These are phyloP conservation scores for Mythimna loreyi DNA, from an alignment of 2,888 invertebrate species.

Conservation along the genomic window DNA sequence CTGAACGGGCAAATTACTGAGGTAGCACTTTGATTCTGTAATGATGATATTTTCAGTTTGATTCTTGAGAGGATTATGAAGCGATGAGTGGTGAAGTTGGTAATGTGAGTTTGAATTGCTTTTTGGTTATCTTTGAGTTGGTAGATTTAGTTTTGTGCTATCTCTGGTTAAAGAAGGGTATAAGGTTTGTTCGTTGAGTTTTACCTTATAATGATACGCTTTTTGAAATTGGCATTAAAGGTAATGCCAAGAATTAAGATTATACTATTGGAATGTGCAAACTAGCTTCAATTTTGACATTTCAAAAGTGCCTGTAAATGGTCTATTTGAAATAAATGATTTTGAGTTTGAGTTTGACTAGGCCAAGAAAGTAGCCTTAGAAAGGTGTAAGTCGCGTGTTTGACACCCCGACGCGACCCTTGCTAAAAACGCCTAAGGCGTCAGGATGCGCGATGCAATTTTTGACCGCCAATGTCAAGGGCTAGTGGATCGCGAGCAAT, in stretches of 20 bases:
- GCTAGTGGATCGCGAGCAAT: too few species aligned
- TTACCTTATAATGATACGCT: background rate
- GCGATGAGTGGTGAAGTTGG: slow-evolving; percentile 13
- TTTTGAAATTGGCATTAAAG: background rate
- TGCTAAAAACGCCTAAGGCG: too few species aligned
- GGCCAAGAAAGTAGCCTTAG: too few species aligned
- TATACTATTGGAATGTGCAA: too few species aligned
- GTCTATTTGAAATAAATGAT: too few species aligned
- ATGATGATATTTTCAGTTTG: slow-evolving; percentile 44
- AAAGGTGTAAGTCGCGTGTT: too few species aligned
- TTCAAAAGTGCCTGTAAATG: too few species aligned
- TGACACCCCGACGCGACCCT: too few species aligned
- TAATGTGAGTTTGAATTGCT: slow-evolving; percentile 33
- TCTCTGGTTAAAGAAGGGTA: background rate
- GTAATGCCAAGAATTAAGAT: background rate
- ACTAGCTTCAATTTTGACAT: too few species aligned
- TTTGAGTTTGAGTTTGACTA: too few species aligned
- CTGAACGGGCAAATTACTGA: slow-evolving; percentile 47
- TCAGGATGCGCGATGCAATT: too few species aligned
- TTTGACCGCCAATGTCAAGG: too few species aligned
- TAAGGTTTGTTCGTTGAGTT: background rate
- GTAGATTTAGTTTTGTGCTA: slow-evolving; percentile 7
- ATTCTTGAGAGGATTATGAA: slow-evolving; percentile 41
- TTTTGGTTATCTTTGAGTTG: slow-evolving; percentile 41
- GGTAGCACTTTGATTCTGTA: slow-evolving; percentile 46